These are phyloP conservation scores for Leptinotarsa juncta DNA, from an alignment of 2,888 invertebrate species.

Conservation along the genomic window DNA sequence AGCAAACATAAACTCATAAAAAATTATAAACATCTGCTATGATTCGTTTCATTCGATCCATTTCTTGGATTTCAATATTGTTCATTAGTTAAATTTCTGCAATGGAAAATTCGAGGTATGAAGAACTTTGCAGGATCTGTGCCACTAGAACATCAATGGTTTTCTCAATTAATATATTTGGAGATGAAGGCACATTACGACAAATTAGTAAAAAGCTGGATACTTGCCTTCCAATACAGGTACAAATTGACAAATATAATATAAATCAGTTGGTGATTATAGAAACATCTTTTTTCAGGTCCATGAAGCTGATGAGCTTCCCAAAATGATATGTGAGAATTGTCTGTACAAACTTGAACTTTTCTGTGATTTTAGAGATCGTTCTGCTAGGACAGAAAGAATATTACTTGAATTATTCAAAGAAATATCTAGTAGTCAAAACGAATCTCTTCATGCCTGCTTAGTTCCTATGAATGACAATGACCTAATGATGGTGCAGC, in stretches of 20 bases:
- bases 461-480: conserved; percentile 47
- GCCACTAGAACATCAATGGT: conserved; percentile 62
- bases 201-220: conserved; percentile 71
- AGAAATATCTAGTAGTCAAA: conserved; percentile 50
- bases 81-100: conserved; percentile 1
- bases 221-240: conserved; percentile 71
- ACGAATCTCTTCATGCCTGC: conserved; percentile 40
- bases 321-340: conserved; percentile 71
- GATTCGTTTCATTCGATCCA: not conserved
- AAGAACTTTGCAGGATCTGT: conserved; percentile 64
- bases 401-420: conserved; percentile 65
- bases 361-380: conserved; percentile 70
- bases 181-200: conserved; percentile 66
- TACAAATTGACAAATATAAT: conserved; percentile 9
- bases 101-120: conserved; percentile 51
- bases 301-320: conserved; percentile 69
- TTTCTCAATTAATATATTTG: conserved; percentile 63
- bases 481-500: conserved; percentile 59
- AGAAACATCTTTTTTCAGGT: conserved; percentile 61
- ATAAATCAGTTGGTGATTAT: too few species aligned
- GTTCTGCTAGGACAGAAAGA: conserved; percentile 69
- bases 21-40: not conserved
- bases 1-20: not conserved
- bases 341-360: conserved; percentile 71
- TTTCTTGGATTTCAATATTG: not conserved